A percentile compares a stretch with the other conserved stretches of the same genome.
Conservation (phyloP, 1,140 invertebrate genomes). For the Philopotamus ludificatus region DNA sequence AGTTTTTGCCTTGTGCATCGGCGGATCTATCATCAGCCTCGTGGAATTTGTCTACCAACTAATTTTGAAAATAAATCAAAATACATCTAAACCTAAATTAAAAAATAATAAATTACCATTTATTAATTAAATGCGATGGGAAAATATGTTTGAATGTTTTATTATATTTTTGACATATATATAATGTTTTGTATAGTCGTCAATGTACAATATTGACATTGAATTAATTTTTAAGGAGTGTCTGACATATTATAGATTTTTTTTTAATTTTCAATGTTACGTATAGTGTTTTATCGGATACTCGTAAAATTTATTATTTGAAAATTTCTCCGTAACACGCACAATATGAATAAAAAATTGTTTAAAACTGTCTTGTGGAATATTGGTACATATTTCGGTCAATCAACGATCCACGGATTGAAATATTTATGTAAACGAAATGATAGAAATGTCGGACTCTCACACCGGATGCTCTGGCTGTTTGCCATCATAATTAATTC, state of each 20-base stretch:
- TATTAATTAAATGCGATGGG: not conserved
- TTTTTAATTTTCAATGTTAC: not conserved
- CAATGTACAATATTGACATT: no score
- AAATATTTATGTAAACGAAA: not conserved
- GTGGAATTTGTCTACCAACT: not conserved
- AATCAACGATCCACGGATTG: not conserved
- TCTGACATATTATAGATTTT: no score
- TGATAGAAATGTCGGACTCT: not conserved
- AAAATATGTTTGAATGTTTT: not conserved
- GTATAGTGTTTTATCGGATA: not conserved
- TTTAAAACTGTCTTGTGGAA: no score
- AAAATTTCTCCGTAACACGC: not conserved
- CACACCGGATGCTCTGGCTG: not conserved
- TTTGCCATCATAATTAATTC: not conserved
- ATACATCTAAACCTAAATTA: not conserved
- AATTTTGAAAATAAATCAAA: not conserved
- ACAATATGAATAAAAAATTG: not conserved
- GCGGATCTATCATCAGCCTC: slow-evolving; percentile 11
- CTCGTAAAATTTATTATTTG: not conserved
- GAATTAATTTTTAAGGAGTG: no score
- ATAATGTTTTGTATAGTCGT: no score
- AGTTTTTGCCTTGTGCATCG: slow-evolving; percentile 16
- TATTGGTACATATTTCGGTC: not conserved
- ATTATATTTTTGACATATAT: not conserved
- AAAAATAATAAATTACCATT: slow-evolving; percentile 1